Percentiles rank a stretch among this genome's conserved stretches.
These are phyloP conservation scores for Listrodromus nycthemerus DNA, from an alignment of 2,888 invertebrate species.

Conservation along the genomic window DNA sequence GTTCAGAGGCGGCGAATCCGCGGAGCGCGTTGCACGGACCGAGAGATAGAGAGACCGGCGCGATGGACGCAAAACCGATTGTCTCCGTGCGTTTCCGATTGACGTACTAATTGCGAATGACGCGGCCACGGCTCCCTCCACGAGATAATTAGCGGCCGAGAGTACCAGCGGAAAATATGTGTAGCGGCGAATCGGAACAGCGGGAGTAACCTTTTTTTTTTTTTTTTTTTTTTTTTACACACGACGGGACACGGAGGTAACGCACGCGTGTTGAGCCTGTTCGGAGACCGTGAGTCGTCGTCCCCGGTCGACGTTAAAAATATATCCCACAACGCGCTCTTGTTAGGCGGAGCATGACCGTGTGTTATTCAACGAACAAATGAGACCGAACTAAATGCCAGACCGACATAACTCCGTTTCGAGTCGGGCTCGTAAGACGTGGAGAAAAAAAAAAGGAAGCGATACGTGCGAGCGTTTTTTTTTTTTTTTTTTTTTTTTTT, in stretches of 20 bases:
- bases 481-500: not conserved
- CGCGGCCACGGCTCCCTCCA: slow-evolving; percentile 48
- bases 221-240: too few relatives aligned
- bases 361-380: slow-evolving; percentile 27
- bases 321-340: slow-evolving; percentile 13
- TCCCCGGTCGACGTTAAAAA: slow-evolving; percentile 11
- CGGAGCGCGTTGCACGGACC: too few relatives aligned
- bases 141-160: slow-evolving; percentile 57
- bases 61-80: slow-evolving; percentile 43
- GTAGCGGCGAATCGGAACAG: not conserved
- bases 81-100: slow-evolving; percentile 60
- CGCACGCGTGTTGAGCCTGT: slow-evolving; percentile 2
- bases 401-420: not conserved
- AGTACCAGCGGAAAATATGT: slow-evolving; percentile 44
- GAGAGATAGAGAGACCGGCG: too few relatives aligned
- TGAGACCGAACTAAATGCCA: slow-evolving; percentile 20
- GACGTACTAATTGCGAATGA: slow-evolving; percentile 65
- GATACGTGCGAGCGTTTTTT: not conserved
- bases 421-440: not conserved
- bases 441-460: too few relatives aligned
- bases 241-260: not conserved
- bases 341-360: slow-evolving; percentile 34
- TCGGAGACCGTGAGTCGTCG: slow-evolving; percentile 13
- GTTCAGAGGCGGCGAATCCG: slow-evolving; percentile 33
- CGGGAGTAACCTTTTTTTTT: not conserved